phyloP scores from a whole-genome alignment of 2,888 invertebrate species.

The Rhingia rostrata region DNA sequence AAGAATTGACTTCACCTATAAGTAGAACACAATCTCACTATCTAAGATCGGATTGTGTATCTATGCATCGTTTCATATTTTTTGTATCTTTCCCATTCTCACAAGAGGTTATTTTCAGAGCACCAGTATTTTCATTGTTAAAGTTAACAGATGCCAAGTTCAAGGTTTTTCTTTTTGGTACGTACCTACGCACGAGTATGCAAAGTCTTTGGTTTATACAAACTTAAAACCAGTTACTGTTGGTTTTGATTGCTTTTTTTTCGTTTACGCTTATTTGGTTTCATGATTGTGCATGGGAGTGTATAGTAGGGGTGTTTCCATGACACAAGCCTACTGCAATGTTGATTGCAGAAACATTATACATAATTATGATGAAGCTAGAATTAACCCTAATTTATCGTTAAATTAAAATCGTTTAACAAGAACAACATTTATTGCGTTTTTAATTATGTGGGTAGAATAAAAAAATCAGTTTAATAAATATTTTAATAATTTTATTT shows the following conservation, averaged over 20 bases:
- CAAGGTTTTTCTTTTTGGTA: constrained; percentile 20
- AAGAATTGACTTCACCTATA: no score
- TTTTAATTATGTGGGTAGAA: background rate
- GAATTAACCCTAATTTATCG: background rate
- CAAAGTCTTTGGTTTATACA: background rate
- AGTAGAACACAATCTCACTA: no score
- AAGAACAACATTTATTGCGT: no score
- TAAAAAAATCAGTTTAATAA: no score
- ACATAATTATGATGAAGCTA: background rate
- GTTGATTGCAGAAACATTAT: no score
- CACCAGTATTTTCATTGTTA: background rate
- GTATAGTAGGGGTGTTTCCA: no score
- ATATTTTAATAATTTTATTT: background rate
- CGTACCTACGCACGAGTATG: background rate
- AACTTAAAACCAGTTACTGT: constrained; percentile 18
- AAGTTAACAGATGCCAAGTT: constrained; percentile 38
- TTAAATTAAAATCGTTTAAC: no score
- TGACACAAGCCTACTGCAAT: no score
- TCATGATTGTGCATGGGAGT: no score
- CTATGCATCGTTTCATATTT: no score
- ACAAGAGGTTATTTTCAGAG: background rate
- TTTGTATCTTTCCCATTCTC: no score
- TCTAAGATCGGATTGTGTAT: no score
- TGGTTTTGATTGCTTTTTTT: background rate
- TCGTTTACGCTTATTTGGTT: background rate